Conservation (phyloP, 2,888 invertebrate species). For the Cheilosia impressa region DNA sequence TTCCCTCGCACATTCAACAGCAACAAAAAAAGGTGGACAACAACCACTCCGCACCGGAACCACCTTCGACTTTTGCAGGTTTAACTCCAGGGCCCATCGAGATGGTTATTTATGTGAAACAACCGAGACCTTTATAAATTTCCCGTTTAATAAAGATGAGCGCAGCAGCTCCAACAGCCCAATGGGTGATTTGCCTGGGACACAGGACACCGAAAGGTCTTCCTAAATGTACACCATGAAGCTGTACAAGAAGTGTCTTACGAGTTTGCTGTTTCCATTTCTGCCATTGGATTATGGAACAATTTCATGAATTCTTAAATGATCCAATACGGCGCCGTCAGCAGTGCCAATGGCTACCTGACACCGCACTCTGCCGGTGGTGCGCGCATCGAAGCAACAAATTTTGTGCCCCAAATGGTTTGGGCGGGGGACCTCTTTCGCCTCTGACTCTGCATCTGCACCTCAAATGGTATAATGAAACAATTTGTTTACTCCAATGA, state of each 20-base stretch:
- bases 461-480: conserved; percentile 63
- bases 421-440: background rate
- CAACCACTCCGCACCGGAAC: conserved; percentile 22
- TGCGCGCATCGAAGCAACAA: conserved; percentile 63
- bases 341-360: conserved; percentile 54
- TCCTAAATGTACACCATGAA: conserved; percentile 64
- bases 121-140: conserved; percentile 71
- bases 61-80: conserved; percentile 35
- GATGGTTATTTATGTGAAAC: conserved; percentile 72
- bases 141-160: conserved; percentile 73
- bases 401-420: conserved; percentile 58
- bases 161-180: conserved; percentile 35
- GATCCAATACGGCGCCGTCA: conserved; percentile 64
- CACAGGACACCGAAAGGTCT: conserved; percentile 40
- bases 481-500: conserved; percentile 66
- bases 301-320: conserved; percentile 73
- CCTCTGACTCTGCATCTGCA: background rate
- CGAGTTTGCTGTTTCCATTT: conserved; percentile 39
- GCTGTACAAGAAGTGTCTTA: conserved; percentile 57
- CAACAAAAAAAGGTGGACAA: conserved; percentile 21
- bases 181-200: background rate
- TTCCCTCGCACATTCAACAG: conserved; percentile 5
- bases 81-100: conserved; percentile 64
- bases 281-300: conserved; percentile 68
- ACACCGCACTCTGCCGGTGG: conserved; percentile 19